Evolutionary conservation across 2,888 invertebrate species (phyloP), one percentile per base, ranked within the genome.

Genomic region (Apantesis nais): DNA sequence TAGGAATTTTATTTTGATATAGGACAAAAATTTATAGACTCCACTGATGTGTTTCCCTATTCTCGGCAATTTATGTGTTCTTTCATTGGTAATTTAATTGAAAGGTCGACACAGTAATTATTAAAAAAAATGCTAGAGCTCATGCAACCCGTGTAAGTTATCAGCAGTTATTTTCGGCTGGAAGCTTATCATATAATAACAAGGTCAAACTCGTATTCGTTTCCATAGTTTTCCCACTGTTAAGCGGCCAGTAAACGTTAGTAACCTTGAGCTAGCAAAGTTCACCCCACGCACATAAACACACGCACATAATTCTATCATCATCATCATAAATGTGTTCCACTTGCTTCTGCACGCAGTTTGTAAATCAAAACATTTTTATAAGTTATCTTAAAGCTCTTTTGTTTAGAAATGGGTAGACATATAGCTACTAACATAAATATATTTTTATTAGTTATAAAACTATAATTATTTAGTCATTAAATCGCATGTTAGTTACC

Each of bases 291-390:
- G 58, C 58, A 8, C 58, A 16, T 29, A 29, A 58, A 58, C 29
- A 58, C 29, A 58, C 58, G 58, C 58, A 58, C 58, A 29, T 58
- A 58, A 58, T 58, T 58, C 29, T 58, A 29, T 58, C 58, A 29
- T 58, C 29, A 55, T 55, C 25, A 29, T 29, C 29, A 58, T 58
- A 29, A 25, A 55, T 29, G 14, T 14, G 25, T 55, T 55, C 12
- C 14, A 55, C 55, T 25, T 25, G n/a, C 11, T n/a, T 52, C 25
- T 25, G 25, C 55, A 55, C 55, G 55, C 25, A 55, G 25, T 29
- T 55, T 29, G n/a, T 52, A 25, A 55, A 14, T 25, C 14, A 55
- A 55, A 29, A 29, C 25, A 12, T n/a, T 25, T 25, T 55, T 55
- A n/a, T 55, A 25, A 25, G 14, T 55, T 55, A 55, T 22, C 48